These are phyloP conservation scores for Perca flavescens DNA, from an alignment of 2,113 vertebrate species.

Conservation along the genomic window DNA sequence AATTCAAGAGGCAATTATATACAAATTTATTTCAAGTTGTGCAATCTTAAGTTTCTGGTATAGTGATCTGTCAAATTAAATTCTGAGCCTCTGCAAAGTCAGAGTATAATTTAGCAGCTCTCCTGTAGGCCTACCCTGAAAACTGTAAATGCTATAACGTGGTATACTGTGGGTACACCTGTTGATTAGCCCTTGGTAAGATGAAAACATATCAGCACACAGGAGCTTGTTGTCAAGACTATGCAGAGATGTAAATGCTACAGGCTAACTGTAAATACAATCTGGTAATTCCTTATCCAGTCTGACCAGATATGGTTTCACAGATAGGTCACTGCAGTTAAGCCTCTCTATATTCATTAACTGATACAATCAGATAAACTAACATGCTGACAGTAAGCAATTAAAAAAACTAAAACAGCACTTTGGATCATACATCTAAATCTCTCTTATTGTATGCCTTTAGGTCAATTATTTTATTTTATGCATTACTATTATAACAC, in stretches of 20 bases:
- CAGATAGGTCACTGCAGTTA: not conserved
- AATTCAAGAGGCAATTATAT: slow-evolving; percentile 51
- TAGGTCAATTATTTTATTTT: not conserved
- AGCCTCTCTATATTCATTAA: not conserved
- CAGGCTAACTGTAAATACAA: not conserved
- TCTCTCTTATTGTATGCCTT: not conserved
- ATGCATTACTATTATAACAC: not conserved
- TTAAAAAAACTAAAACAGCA: too few species aligned
- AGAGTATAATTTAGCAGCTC: slow-evolving; percentile 10
- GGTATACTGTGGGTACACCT: not conserved
- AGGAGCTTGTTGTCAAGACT: slow-evolving; percentile 12
- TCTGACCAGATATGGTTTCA: not conserved
- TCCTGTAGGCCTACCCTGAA: slow-evolving; percentile 4
- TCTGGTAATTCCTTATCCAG: not conserved
- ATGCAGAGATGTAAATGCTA: slow-evolving; percentile 8
- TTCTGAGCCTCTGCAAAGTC: slow-evolving; percentile 28
- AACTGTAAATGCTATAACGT: slow-evolving; percentile 18
- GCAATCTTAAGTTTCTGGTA: slow-evolving; percentile 33
- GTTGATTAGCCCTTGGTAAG: slow-evolving; percentile 30
- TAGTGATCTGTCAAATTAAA: slow-evolving; percentile 54
- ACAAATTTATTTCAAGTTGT: slow-evolving; percentile 50
- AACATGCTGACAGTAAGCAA: not conserved
- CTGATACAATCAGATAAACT: not conserved
- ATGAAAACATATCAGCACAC: slow-evolving; percentile 26
- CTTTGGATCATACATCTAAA: too few species aligned